Base-by-base conservation (phyloP, 2,797 vertebrate genomes). In the Molossus alvarezi region DNA sequence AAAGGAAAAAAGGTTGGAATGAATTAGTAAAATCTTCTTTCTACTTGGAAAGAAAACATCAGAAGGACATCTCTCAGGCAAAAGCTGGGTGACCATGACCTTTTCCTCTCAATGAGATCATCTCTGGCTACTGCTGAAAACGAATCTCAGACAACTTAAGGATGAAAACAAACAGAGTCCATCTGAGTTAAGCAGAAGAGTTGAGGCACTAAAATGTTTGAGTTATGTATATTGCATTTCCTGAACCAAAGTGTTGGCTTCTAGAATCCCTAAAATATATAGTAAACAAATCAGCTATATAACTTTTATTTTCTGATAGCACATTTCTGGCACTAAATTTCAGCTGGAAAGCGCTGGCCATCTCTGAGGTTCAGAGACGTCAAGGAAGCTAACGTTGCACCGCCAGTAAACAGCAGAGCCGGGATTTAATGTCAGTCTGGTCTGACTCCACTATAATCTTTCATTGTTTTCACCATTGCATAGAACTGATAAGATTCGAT, bases 1-100 rank as follows among this genome's bases (percentile, higher is more conserved):
- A 95, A 95, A 90, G 58, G 27, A 82, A 21, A 91, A 60, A 91
- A 67, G 23, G 77, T 84, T 72, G 88, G 53, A 94, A 93, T 85
- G 41, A 88, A 88, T 91, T 81, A 77, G 45, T 76, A 73, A 84
- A 94, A 53, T 17, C 9, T 72, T 23, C 23, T 92, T 71, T 76
- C 85, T 88, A 83, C 29, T 79, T 88, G 62, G 82, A 90, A 90
- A 72, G 41, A 90, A 90, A 72, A 4, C 18, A 55, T 67, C 67
- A 92, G 45, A 95, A 2, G n/a, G 45, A 77, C 85, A 29, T 55
- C 7, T 87, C 45, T 90, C 69, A 60, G 23, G 69, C 21, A 73
- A 51, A 96, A 69, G 29, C 77, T 85, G 11, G 5, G 13, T 67
- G 67, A 90, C 27, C 27, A 71, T 72, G 58, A 87, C 17, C 21